Conservation (phyloP, 2,113 vertebrate genomes). For the Ophiodon elongatus region DNA sequence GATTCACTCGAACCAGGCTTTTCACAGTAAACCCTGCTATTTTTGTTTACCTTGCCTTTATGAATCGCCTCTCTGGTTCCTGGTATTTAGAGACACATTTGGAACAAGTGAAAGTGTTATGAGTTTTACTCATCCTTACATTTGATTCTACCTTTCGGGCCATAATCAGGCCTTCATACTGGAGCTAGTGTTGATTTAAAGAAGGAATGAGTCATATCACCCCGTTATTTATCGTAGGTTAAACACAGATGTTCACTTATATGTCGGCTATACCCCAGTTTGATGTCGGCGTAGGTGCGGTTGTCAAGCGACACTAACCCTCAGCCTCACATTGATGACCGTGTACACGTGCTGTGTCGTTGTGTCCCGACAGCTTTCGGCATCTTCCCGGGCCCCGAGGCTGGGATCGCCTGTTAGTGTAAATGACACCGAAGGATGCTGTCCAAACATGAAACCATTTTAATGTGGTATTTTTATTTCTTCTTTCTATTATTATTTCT, state of each 20-base stretch:
- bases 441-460: constrained; percentile 32
- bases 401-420: not conserved
- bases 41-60: not conserved
- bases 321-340: constrained; percentile 24
- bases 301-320: not conserved
- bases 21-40: not conserved
- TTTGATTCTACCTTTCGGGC: constrained; percentile 6
- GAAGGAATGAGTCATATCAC: constrained; percentile 2
- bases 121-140: constrained; percentile 7
- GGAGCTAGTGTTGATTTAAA: not conserved
- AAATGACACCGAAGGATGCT: constrained; percentile 21
- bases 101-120: not conserved
- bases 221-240: constrained; percentile 26
- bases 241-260: constrained; percentile 33
- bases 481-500: not conserved
- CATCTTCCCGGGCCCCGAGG: not conserved
- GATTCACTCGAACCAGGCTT: not conserved
- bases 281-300: constrained; percentile 12
- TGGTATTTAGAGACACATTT: constrained; percentile 9
- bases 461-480: constrained; percentile 21
- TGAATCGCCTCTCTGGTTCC: constrained; percentile 34
- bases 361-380: constrained; percentile 33
- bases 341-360: constrained; percentile 42
- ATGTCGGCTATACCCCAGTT: constrained; percentile 21
- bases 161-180: not conserved